Percentiles rank a stretch among this genome's conserved stretches.
Evolutionary conservation across 2,113 vertebrate genomes (phyloP).

Genomic region (Bos javanicus): DNA sequence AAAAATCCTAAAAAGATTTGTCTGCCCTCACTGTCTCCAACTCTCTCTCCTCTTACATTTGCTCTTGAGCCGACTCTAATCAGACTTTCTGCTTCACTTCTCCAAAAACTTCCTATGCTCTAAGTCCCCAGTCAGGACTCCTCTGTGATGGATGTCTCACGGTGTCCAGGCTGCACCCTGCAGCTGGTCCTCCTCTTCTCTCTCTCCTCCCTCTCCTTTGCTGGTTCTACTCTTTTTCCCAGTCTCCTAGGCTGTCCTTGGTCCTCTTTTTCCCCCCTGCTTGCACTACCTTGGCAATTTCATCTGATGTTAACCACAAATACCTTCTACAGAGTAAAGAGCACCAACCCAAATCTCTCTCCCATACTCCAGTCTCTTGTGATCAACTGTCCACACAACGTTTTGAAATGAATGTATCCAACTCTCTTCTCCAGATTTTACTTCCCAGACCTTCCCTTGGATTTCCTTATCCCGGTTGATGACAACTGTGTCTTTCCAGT

Average conservation of each 20-base stretch:
- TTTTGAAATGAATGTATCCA: neutral
- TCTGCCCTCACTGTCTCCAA: neutral
- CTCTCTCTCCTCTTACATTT: neutral
- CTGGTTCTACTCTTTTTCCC: neutral
- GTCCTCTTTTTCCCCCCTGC: neutral
- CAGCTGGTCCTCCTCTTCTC: fast-evolving
- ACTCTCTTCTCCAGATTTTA: neutral
- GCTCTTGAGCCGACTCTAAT: neutral
- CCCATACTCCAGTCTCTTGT: neutral
- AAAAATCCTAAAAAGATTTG: neutral
- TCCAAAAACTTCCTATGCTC: neutral
- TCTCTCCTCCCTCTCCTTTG: neutral
- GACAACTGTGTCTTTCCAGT: neutral
- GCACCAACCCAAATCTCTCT: neutral
- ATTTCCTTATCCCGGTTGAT: neutral
- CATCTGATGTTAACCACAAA: neutral
- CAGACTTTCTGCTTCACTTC: neutral
- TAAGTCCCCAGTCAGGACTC: neutral
- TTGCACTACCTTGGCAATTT: neutral
- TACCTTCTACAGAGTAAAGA: neutral
- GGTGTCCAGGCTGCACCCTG: neutral
- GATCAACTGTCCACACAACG: too few species aligned
- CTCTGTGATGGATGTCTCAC: fast-evolving
- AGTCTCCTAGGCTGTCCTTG: neutral
- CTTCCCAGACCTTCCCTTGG: neutral